Evolutionary conservation across 2,888 invertebrate genomes (phyloP).

Genomic region (Morpho helenor): DNA sequence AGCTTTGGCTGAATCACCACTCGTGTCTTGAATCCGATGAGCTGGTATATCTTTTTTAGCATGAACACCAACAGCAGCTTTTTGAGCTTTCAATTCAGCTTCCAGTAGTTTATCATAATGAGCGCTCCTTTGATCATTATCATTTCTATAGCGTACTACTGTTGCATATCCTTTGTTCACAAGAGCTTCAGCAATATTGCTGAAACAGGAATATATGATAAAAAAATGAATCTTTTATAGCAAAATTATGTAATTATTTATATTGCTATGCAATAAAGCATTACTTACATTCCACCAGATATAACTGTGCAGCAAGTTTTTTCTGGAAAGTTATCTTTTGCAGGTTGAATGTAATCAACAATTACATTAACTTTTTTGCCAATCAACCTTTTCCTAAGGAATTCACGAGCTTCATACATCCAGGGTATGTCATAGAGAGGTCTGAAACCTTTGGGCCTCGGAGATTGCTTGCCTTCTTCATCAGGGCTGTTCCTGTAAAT

Average conservation of each 20-base stretch:
- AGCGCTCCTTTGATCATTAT: conserved; percentile 97
- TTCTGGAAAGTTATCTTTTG: conserved; percentile 95
- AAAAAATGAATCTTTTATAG: neutral
- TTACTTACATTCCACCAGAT: conserved; percentile 79
- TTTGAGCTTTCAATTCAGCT: conserved; percentile 95
- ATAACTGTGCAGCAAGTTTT: conserved; percentile 96
- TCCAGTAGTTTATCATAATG: conserved; percentile 95
- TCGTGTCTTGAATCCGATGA: conserved; percentile 92
- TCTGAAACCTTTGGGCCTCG: conserved; percentile 86
- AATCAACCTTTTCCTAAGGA: conserved; percentile 95
- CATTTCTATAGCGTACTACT: conserved; percentile 95
- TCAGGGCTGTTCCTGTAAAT: conserved; percentile 65
- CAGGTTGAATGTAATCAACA: conserved; percentile 98
- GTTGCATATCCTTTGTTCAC: conserved; percentile 95
- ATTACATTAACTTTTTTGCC: conserved; percentile 96
- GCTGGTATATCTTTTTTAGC: conserved; percentile 92
- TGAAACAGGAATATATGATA: conserved; percentile 45
- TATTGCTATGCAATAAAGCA: neutral
- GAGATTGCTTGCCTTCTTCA: conserved; percentile 84
- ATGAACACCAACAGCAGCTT: conserved; percentile 88
- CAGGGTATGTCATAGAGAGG: conserved; percentile 98
- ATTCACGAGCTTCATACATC: conserved; percentile 99
- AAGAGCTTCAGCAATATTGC: conserved; percentile 96
- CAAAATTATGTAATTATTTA: neutral
- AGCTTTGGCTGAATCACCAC: conserved; percentile 88